Evolutionary conservation across 2,888 invertebrate genomes (phyloP).

Genomic region (Thereva nobilitata): DNA sequence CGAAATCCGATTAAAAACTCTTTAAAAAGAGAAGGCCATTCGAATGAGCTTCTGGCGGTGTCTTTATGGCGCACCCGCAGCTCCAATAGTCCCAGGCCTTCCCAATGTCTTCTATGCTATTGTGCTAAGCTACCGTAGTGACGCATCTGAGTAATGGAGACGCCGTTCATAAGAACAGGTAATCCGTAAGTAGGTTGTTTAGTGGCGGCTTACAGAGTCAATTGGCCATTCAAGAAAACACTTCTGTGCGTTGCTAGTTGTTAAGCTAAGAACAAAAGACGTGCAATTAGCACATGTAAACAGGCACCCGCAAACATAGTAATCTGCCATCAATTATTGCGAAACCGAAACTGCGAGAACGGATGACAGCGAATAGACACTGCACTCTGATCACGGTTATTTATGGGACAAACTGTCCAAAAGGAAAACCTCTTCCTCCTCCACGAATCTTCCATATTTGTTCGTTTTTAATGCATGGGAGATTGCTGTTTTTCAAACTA

Average conservation of each 20-base stretch:
- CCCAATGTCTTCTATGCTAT: no score
- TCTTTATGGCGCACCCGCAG: neutral
- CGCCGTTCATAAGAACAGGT: no score
- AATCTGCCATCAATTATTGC: neutral
- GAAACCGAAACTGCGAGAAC: neutral
- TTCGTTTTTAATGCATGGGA: neutral
- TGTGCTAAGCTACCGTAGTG: no score
- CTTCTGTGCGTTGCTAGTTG: no score
- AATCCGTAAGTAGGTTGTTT: no score
- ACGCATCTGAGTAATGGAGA: no score
- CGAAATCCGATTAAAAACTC: conserved; percentile 17
- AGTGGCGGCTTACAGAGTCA: no score
- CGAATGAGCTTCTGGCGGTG: neutral
- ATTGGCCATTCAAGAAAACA: no score
- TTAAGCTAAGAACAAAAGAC: no score
- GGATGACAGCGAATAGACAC: neutral
- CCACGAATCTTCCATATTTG: conserved; percentile 7
- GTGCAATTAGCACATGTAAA: no score
- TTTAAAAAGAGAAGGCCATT: conserved; percentile 1
- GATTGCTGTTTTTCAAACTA: no score
- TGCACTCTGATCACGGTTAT: neutral
- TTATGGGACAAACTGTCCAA: neutral
- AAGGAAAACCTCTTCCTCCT: neutral
- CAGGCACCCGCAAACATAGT: neutral
- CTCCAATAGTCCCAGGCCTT: no score